Percentiles rank a stretch among this genome's conserved stretches.
Conservation (phyloP, 2,113 vertebrate genomes). For the Ascaphus truei region DNA sequence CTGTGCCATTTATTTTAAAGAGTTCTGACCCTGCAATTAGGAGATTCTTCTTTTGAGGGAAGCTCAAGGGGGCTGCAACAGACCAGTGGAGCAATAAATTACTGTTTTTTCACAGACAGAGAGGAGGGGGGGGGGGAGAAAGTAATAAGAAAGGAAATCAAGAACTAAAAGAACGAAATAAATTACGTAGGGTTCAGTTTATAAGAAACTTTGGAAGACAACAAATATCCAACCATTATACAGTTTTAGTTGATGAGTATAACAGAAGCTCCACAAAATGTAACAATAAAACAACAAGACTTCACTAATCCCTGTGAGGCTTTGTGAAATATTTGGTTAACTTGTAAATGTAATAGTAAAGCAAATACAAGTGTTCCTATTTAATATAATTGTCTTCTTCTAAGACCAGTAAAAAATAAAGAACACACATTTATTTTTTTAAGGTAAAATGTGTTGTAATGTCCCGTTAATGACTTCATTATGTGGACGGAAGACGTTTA, state of each 20-base stretch:
- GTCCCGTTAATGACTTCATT: not conserved
- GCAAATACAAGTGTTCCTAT: too few species aligned
- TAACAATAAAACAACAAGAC: too few species aligned
- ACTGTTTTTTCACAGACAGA: constrained; percentile 8
- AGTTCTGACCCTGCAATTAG: constrained; percentile 44
- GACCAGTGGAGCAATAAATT: constrained; percentile 40
- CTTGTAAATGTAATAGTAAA: too few species aligned
- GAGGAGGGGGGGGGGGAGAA: not conserved
- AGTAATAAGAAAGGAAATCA: not conserved
- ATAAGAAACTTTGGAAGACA: not conserved
- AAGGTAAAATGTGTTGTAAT: too few species aligned
- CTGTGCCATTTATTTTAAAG: constrained; percentile 43
- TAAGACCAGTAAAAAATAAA: not conserved
- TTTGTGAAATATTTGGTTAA: too few species aligned
- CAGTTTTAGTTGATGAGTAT: not conserved
- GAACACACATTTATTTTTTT: too few species aligned
- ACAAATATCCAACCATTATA: not conserved
- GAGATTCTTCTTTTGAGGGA: constrained; percentile 40
- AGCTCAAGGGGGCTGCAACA: constrained; percentile 33
- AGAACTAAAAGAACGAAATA: not conserved
- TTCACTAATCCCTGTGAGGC: too few species aligned
- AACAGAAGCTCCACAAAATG: not conserved
- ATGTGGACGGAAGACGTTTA: not conserved
- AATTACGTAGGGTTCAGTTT: not conserved
- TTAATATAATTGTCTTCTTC: not conserved